phyloP scores from a whole-genome alignment of 2,888 invertebrate species.

The Drosophila peninsularis region DNA sequence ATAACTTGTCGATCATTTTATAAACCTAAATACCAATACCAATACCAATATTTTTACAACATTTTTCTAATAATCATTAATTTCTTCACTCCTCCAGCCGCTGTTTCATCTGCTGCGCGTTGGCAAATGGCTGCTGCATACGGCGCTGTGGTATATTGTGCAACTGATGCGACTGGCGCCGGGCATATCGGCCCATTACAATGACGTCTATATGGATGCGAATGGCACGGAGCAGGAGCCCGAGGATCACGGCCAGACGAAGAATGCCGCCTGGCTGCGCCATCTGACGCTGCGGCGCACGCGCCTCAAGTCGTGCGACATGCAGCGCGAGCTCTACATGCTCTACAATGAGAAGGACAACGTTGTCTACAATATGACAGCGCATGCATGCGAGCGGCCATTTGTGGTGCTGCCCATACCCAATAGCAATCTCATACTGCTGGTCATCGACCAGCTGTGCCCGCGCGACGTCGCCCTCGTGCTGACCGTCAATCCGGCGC shows the following conservation, averaged over 20 bases:
- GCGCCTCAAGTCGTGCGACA: conserved; percentile 93
- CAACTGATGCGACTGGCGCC: conserved; percentile 85
- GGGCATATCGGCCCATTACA: conserved; percentile 84
- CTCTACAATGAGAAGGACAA: conserved; percentile 86
- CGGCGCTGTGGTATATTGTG: conserved; percentile 87
- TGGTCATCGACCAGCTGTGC: conserved; percentile 90
- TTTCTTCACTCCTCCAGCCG: conserved; percentile 85
- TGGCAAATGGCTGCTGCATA: conserved; percentile 87
- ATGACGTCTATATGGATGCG: conserved; percentile 57
- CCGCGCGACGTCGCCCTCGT: conserved; percentile 85
- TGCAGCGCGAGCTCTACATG: conserved; percentile 87
- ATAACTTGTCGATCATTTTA: neutral
- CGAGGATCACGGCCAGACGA: conserved; percentile 83
- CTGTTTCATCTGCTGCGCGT: conserved; percentile 86
- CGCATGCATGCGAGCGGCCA: conserved; percentile 86
- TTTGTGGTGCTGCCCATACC: conserved; percentile 91
- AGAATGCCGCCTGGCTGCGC: conserved; percentile 87
- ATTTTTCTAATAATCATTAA: neutral
- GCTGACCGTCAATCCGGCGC: conserved; percentile 83
- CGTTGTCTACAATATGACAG: conserved; percentile 85
- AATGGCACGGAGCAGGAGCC: conserved; percentile 86
- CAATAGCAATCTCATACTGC: conserved; percentile 91
- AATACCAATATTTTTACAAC: neutral
- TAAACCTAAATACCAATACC: neutral
- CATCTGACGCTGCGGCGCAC: conserved; percentile 90